Percentiles rank a stretch among this genome's conserved stretches.
Evolutionary conservation across 2,888 invertebrate species (phyloP).

Genomic region (Subacronicta megacephala): DNA sequence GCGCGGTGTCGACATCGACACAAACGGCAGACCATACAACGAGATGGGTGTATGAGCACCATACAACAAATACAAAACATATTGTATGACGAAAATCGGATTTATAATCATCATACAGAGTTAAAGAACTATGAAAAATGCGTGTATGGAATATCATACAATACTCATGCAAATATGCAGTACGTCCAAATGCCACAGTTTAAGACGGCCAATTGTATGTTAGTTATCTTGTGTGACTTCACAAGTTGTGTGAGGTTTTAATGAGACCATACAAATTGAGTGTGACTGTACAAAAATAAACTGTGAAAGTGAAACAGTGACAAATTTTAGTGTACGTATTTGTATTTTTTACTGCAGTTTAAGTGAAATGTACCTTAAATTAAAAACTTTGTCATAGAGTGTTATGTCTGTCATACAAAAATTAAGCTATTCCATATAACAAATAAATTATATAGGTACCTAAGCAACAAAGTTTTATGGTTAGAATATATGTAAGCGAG

Average conservation of each 20-base stretch:
- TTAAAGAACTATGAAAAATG: slow-evolving; percentile 12
- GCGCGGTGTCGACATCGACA: slow-evolving; percentile 72
- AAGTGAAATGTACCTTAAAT: slow-evolving; percentile 31
- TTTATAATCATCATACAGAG: slow-evolving; percentile 7
- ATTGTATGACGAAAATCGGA: slow-evolving; percentile 10
- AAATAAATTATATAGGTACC: too few relatives aligned
- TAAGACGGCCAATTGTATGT: slow-evolving; percentile 4
- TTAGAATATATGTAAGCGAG: too few relatives aligned
- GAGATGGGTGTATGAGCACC: slow-evolving; percentile 80
- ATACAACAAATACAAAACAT: slow-evolving; percentile 26
- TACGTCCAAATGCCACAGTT: background rate
- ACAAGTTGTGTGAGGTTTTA: slow-evolving; percentile 5
- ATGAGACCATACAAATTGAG: slow-evolving; percentile 24
- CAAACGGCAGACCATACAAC: slow-evolving; percentile 79
- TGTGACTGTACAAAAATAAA: slow-evolving; percentile 48
- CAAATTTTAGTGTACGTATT: slow-evolving; percentile 42
- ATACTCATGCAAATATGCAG: slow-evolving; percentile 17
- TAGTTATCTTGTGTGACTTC: too few relatives aligned
- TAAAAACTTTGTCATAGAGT: slow-evolving; percentile 7
- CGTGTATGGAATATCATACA: slow-evolving; percentile 21
- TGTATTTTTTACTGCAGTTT: slow-evolving; percentile 37
- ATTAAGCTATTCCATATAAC: too few relatives aligned
- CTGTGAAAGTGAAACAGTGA: slow-evolving; percentile 47
- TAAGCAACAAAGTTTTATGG: too few relatives aligned
- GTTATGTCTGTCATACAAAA: slow-evolving; percentile 6